Percentiles rank a stretch among this genome's conserved stretches.
These are phyloP conservation scores for Globodera ellingtonae DNA, from an alignment of 1,140 invertebrate species.

Conservation along the genomic window DNA sequence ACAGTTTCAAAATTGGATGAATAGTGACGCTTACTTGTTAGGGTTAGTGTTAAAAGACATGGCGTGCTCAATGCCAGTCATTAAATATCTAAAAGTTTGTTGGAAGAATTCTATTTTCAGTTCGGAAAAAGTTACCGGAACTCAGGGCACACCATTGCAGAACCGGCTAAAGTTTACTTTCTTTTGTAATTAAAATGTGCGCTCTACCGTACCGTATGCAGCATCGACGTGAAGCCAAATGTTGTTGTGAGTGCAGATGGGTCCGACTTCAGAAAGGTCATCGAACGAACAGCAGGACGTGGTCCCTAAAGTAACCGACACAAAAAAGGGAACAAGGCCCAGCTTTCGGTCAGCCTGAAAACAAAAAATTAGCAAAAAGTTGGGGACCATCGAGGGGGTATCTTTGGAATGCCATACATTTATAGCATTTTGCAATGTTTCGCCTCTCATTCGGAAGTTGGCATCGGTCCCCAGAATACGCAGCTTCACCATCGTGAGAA, in stretches of 20 bases:
- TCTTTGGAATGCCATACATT: slow-evolving; percentile 66
- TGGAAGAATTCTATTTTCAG: no score
- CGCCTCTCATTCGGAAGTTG: slow-evolving; percentile 83
- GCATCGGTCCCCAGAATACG: slow-evolving; percentile 94
- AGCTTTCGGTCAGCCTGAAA: slow-evolving; percentile 81
- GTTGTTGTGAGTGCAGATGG: slow-evolving; percentile 76
- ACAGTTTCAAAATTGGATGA: no score
- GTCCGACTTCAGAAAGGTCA: slow-evolving; percentile 85
- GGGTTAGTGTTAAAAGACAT: slow-evolving; percentile 97
- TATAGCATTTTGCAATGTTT: slow-evolving; percentile 79
- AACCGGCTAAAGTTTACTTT: slow-evolving; percentile 73
- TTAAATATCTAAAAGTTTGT: slow-evolving; percentile 67
- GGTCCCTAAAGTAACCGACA: slow-evolving; percentile 78
- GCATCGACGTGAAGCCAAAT: slow-evolving; percentile 72
- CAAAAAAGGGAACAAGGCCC: slow-evolving; percentile 92
- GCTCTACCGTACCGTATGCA: slow-evolving; percentile 72
- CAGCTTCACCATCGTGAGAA: slow-evolving; percentile 96
- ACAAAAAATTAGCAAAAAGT: slow-evolving; percentile 59
- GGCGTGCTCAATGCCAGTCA: slow-evolving; percentile 81
- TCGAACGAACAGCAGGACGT: slow-evolving; percentile 93
- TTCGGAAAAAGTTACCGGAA: slow-evolving; percentile 71
- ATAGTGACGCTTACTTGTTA: slow-evolving; percentile 74
- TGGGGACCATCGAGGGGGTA: neutral
- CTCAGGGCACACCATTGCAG: slow-evolving; percentile 90
- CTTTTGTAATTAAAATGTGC: neutral